Evolutionary conservation across 2,797 vertebrate genomes (phyloP).

Genomic region (Ptychadena robeensis): DNA sequence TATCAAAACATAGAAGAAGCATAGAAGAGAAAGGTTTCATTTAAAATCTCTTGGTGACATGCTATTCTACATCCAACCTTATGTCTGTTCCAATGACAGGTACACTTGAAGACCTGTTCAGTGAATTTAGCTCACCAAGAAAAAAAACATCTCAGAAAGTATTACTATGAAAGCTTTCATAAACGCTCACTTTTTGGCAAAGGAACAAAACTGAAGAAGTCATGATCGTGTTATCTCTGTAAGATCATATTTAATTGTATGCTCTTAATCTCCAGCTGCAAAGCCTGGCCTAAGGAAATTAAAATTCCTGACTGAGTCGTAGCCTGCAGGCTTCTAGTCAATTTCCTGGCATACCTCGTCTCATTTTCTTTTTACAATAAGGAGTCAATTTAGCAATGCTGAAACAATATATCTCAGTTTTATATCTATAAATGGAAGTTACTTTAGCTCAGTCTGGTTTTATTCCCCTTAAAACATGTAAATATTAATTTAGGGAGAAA

Average conservation of each 20-base stretch:
- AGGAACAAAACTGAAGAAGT: constrained; percentile 46
- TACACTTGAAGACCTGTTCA: background rate
- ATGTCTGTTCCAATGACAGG: background rate
- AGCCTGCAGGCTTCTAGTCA: constrained; percentile 58
- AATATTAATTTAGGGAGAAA: constrained; percentile 36
- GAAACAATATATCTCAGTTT: constrained; percentile 58
- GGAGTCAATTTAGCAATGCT: constrained; percentile 59
- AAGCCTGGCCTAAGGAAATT: constrained; percentile 60
- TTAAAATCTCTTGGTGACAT: background rate
- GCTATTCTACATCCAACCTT: too few relatives aligned
- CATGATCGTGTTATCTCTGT: constrained; percentile 54
- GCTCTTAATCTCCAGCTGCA: constrained; percentile 59
- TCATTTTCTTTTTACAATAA: constrained; percentile 56
- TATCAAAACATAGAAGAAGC: too few relatives aligned
- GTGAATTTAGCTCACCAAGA: constrained; percentile 16
- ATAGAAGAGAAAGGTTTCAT: background rate
- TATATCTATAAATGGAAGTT: constrained; percentile 50
- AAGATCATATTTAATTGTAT: constrained; percentile 59
- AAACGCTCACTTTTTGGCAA: constrained; percentile 47
- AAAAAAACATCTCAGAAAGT: constrained; percentile 19
- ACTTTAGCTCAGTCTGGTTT: constrained; percentile 31
- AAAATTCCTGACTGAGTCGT: constrained; percentile 57
- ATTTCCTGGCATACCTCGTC: constrained; percentile 57
- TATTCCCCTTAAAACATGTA: constrained; percentile 19
- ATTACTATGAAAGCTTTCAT: constrained; percentile 40